A percentile compares a stretch with the other conserved stretches of the same genome.
These are phyloP conservation scores for Stenodera caucasica DNA, from an alignment of 2,888 invertebrate species.

Conservation along the genomic window DNA sequence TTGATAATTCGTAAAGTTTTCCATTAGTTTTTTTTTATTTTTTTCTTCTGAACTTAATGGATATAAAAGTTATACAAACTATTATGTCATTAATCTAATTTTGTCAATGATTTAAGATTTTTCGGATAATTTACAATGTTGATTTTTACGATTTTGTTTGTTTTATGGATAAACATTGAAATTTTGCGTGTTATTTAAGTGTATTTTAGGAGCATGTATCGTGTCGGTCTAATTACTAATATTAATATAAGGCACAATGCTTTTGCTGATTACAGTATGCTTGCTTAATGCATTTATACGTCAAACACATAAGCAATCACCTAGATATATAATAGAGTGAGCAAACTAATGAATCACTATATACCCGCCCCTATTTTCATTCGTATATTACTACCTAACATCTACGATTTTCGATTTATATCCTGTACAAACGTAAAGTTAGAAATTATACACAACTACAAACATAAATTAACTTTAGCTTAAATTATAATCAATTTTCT, in stretches of 20 bases:
- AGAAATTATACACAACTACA: conserved; percentile 28
- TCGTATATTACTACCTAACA: conserved; percentile 39
- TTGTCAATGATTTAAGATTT: no score
- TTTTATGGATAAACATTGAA: conserved; percentile 3
- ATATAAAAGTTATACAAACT: no score
- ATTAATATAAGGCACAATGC: conserved; percentile 39
- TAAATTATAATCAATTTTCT: conserved; percentile 24
- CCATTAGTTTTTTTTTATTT: not conserved
- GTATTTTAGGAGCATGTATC: conserved; percentile 33
- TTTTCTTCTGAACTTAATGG: not conserved
- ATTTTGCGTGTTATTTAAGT: conserved; percentile 29
- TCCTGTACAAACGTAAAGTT: conserved; percentile 41
- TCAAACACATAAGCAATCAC: conserved; percentile 44
- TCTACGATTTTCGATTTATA: conserved; percentile 41
- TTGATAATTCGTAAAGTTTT: conserved; percentile 1
- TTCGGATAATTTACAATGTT: no score
- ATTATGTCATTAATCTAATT: no score
- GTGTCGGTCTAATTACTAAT: conserved; percentile 36
- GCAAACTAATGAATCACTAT: conserved; percentile 44
- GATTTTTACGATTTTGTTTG: not conserved
- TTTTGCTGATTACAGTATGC: conserved; percentile 39
- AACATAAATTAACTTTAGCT: conserved; percentile 11
- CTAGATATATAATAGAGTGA: conserved; percentile 39
- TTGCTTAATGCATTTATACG: conserved; percentile 39
- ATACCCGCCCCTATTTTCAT: conserved; percentile 40